A percentile compares a stretch with the other conserved stretches of the same genome.
Conservation (phyloP, 2,888 invertebrate genomes). For the Chelonus formosanus region DNA sequence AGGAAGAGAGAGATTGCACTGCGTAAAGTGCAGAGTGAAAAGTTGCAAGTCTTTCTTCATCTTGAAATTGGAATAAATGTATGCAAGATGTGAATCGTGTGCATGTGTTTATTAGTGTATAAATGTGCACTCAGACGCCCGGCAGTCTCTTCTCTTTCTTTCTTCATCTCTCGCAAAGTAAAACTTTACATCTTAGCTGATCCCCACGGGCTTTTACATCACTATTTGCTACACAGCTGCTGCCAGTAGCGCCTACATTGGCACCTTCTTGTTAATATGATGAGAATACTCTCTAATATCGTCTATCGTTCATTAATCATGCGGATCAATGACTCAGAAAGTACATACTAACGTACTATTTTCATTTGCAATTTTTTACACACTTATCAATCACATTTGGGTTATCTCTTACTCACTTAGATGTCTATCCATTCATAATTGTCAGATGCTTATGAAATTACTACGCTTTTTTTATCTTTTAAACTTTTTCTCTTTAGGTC, state of each 20-base stretch:
- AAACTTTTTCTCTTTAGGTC: neutral
- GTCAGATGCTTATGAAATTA: neutral
- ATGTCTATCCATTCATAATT: slow-evolving; percentile 6
- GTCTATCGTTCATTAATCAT: slow-evolving; percentile 17
- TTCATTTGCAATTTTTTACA: neutral
- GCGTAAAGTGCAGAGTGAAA: slow-evolving; percentile 20
- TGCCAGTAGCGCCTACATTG: neutral
- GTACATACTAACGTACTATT: neutral
- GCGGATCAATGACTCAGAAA: neutral
- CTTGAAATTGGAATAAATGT: slow-evolving; percentile 14
- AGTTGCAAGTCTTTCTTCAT: slow-evolving; percentile 7
- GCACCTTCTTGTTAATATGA: slow-evolving; percentile 9
- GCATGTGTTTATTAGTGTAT: slow-evolving; percentile 13
- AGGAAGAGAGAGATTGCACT: neutral
- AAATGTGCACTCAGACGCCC: slow-evolving; percentile 7
- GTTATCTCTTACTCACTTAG: neutral
- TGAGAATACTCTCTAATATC: neutral
- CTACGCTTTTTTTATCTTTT: neutral
- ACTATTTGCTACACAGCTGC: slow-evolving; percentile 17
- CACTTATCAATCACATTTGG: neutral
- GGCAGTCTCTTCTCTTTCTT: slow-evolving; percentile 9
- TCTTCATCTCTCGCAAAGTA: neutral
- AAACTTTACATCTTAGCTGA: neutral
- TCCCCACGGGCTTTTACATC: slow-evolving; percentile 15
- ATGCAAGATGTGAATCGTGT: slow-evolving; percentile 15